Evolutionary conservation across 1,140 invertebrate genomes (phyloP), one percentile per base, ranked within the genome.

Genomic region (Drosophila ambigua): DNA sequence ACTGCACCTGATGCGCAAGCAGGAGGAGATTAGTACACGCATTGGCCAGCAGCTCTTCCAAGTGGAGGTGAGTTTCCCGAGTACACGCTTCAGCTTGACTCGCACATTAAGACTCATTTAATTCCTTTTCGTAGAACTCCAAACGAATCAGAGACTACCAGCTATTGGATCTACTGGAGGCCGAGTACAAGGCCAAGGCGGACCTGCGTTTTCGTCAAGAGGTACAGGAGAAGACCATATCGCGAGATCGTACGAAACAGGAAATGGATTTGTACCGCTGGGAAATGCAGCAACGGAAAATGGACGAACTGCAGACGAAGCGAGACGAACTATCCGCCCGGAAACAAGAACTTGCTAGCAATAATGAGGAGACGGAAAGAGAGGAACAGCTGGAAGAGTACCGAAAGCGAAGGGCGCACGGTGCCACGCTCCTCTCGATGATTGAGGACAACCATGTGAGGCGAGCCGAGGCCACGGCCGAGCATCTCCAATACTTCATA

Each of bases 361-460:
- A 23, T 0, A 11, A 26, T 11, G 46, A 65, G 6, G 45, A 48
- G 3, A 5, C 43, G 2, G 58, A 62, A 28, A 44, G 15, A 4
- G 67, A 83, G 9, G 45, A 62, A 20, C 43, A 43, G 13, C 24
- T 72, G 24, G 43, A 61, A 20, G 60, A 64, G 2, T 64, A 71
- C 13, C 41, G 45, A 15, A 44, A n/a, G 4, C 76, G 83, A 4
- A 77, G 51, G 41, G 64, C 72, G 5, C 64, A 88, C 48, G 83
- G 83, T 3, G 53, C 72, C n/a, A 44, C 50, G 11, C 26, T 88
- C 2, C 54, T 89, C 1, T 54, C 79, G 1, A 88, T 88, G 83
- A 88, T 88, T 15, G 59, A 79, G 48, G 76, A 88, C 1, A 88
- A 88, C 31, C 66, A 73, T 41, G 62, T 76, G 0, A 88, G 79